Evolutionary conservation across 2,888 invertebrate species (phyloP), one percentile per base, ranked within the genome.

Genomic region (Adelognathus sp.): DNA sequence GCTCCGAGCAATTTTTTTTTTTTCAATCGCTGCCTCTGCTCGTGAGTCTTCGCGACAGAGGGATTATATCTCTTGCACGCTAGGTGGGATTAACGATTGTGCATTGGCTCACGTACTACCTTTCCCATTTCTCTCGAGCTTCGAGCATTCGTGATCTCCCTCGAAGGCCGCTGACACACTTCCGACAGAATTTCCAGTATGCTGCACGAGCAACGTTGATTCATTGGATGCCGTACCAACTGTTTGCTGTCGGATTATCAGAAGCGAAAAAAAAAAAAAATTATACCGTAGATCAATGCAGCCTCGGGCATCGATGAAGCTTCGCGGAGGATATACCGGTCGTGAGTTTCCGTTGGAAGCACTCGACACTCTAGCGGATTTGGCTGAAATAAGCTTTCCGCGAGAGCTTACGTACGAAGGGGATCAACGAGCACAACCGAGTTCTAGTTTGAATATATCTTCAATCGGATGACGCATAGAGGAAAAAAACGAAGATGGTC

Each of bases 41-140:
- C 39, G 14, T 78, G 81, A 83, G 74, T 72, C 63, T 77, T 46
- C 11, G 66, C 72, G 82, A 79, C 80, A 71, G 77, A 73, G 61
- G 80, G 81, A 85, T 86, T 86, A 86, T 80, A 77, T 81, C 77
- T 71, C n/a, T 69, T 52, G 11, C 52, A 7, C 18, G 36, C 16
- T 50, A 6, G 3, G 2, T 18, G 21, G 31, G 50, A 58, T 39
- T 41, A 29, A 11, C 69, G 69, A 63, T 54, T 27, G n/a, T n/a
- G 9, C 27, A 24, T 2, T n/a, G 14, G 18, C 27, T 18, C 21
- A 3, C 33, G 11, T 16, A 36, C 33, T 18, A 18, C 18, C 9
- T 7, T 1, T 1, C 7, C 9, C 9, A 58, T 58, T n/a, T n/a
- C 33, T 33, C 33, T 36, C 36, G 33, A 18, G 46, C 18, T 33